phyloP scores from a whole-genome alignment of 2,797 vertebrate genomes.

The Pipistrellus kuhlii region DNA sequence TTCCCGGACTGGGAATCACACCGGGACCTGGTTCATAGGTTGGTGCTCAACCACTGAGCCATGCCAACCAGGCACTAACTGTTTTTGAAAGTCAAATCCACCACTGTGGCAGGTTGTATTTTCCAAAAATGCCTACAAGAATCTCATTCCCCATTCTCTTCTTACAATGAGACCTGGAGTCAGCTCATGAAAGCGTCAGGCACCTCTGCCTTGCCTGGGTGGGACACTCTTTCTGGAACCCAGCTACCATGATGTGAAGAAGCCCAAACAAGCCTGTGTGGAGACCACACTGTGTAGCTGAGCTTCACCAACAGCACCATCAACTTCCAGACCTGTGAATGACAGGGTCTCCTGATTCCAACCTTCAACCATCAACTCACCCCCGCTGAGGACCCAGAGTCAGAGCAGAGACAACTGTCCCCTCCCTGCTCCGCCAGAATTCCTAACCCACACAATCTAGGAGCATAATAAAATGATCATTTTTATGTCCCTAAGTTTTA shows the following conservation, averaged over 20 bases:
- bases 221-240: neutral
- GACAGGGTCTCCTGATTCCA: neutral
- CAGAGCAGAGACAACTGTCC: neutral
- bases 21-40: no score
- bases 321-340: neutral
- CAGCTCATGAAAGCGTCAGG: neutral
- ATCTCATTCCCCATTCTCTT: neutral
- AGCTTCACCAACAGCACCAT: neutral
- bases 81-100: slow-evolving; percentile 48
- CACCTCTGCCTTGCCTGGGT: neutral
- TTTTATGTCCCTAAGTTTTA: neutral
- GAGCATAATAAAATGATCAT: neutral
- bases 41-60: no score
- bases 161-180: neutral
- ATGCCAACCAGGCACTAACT: neutral
- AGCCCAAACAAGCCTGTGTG: neutral
- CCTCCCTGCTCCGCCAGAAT: neutral
- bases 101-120: neutral
- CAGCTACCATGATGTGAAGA: neutral
- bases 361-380: neutral
- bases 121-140: neutral
- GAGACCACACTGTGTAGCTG: neutral
- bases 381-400: neutral
- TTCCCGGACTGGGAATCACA: no score
- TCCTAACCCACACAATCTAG: neutral